These are phyloP conservation scores for Leptinotarsa haldemani DNA, from an alignment of 2,888 invertebrate species.

Conservation along the genomic window DNA sequence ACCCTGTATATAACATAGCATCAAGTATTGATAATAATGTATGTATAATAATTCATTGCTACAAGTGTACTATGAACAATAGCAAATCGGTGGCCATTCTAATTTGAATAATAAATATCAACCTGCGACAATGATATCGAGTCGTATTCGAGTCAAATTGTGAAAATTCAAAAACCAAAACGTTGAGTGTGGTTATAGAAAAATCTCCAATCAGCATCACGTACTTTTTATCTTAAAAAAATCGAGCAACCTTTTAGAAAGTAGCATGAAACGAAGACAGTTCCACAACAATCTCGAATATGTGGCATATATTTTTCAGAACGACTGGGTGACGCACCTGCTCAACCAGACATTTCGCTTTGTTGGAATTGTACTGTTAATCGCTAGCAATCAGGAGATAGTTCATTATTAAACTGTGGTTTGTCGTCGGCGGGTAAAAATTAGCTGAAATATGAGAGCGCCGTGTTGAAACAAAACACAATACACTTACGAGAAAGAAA, in stretches of 20 bases:
- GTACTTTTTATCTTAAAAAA: too few relatives aligned
- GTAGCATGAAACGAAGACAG: too few relatives aligned
- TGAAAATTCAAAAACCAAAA: too few relatives aligned
- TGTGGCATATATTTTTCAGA: not conserved
- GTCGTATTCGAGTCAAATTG: constrained; percentile 3
- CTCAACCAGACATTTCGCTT: not conserved
- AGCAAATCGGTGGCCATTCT: constrained; percentile 14
- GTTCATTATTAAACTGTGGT: constrained; percentile 6
- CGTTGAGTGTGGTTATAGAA: too few relatives aligned
- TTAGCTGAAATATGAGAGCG: constrained; percentile 18
- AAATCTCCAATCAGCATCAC: too few relatives aligned
- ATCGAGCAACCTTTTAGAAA: too few relatives aligned
- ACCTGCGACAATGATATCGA: constrained; percentile 30
- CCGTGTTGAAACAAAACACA: constrained; percentile 18
- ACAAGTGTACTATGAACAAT: constrained; percentile 12
- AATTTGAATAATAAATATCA: constrained; percentile 26
- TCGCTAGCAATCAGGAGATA: not conserved
- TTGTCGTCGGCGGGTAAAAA: not conserved
- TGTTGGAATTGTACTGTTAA: constrained; percentile 5
- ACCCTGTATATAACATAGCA: too few relatives aligned
- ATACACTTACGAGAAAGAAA: constrained; percentile 15
- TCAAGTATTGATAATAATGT: too few relatives aligned
- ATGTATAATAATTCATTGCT: too few relatives aligned
- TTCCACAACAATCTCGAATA: not conserved
- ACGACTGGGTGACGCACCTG: constrained; percentile 1